Percentiles rank a stretch among this genome's conserved stretches.
Evolutionary conservation across 2,113 vertebrate genomes (phyloP).

Genomic region (Calypte anna): DNA sequence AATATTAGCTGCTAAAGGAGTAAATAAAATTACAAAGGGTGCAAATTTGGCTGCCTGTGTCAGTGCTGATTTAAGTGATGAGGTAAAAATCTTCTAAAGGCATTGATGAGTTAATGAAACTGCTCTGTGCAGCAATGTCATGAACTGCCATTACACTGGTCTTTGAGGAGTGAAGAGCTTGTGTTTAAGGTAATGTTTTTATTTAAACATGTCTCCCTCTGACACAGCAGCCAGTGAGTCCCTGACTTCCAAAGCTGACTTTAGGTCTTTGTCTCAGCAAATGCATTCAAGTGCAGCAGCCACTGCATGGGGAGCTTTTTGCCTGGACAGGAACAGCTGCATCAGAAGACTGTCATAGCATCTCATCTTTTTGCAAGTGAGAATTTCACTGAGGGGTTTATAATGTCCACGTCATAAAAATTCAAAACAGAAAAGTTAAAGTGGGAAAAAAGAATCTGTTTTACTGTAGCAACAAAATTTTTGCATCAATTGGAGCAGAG

Average conservation of each 20-base stretch:
- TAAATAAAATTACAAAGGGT: background rate
- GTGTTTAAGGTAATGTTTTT: background rate
- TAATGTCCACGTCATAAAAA: background rate
- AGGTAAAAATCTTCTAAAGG: background rate
- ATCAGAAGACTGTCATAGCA: background rate
- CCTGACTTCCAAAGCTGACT: background rate
- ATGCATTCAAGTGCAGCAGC: constrained; percentile 31
- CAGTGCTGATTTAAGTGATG: background rate
- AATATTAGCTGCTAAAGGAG: background rate
- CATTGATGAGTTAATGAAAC: background rate
- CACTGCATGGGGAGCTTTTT: background rate
- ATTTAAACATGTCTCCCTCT: background rate
- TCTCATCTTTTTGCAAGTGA: background rate
- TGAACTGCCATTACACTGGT: background rate
- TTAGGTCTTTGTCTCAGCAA: background rate
- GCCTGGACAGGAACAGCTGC: background rate
- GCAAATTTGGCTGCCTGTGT: background rate
- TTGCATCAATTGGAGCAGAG: background rate
- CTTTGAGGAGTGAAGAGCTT: background rate
- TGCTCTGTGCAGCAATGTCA: background rate
- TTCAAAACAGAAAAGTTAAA: background rate
- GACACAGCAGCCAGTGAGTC: background rate
- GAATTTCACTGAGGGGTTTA: background rate
- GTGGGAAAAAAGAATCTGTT: background rate
- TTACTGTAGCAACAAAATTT: background rate